These are phyloP conservation scores for Drosophila picticornis DNA, from an alignment of 2,888 invertebrate genomes.

Conservation along the genomic window DNA sequence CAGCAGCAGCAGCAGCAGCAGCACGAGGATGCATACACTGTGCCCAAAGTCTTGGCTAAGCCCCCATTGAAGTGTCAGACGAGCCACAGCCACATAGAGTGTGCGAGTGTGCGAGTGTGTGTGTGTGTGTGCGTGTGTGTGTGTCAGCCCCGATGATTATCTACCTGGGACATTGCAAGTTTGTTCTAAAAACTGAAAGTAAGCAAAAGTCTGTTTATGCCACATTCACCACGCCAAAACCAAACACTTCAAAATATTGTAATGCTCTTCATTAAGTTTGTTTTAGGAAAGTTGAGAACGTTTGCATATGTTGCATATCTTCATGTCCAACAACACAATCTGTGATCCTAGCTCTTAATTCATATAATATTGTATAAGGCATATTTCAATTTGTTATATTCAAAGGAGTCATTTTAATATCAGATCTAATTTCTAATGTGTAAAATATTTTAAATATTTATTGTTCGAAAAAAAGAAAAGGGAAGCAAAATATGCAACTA, in stretches of 20 bases:
- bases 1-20: background rate
- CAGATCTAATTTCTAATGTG: background rate
- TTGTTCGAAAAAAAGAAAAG: too few relatives aligned
- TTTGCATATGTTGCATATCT: too few relatives aligned
- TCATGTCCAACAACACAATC: background rate
- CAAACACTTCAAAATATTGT: background rate
- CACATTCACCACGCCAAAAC: slow-evolving; percentile 15
- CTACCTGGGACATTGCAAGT: slow-evolving; percentile 40
- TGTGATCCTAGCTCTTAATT: background rate
- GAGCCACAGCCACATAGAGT: slow-evolving; percentile 60
- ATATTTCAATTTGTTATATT: background rate
- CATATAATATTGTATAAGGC: background rate
- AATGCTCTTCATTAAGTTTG: background rate
- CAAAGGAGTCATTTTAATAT: background rate
- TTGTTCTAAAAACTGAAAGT: slow-evolving; percentile 56
- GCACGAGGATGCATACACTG: slow-evolving; percentile 1
- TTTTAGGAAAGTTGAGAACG: background rate
- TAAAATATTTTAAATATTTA: background rate
- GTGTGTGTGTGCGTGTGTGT: slow-evolving; percentile 20
- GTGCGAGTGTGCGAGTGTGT: slow-evolving; percentile 11
- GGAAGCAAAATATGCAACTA: too few relatives aligned
- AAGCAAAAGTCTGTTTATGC: slow-evolving; percentile 33
- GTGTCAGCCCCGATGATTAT: slow-evolving; percentile 53
- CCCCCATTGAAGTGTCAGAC: slow-evolving; percentile 76
- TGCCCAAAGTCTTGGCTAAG: slow-evolving; percentile 27